These are phyloP conservation scores for Cairina moschata DNA, from an alignment of 2,113 vertebrate genomes.

Conservation along the genomic window DNA sequence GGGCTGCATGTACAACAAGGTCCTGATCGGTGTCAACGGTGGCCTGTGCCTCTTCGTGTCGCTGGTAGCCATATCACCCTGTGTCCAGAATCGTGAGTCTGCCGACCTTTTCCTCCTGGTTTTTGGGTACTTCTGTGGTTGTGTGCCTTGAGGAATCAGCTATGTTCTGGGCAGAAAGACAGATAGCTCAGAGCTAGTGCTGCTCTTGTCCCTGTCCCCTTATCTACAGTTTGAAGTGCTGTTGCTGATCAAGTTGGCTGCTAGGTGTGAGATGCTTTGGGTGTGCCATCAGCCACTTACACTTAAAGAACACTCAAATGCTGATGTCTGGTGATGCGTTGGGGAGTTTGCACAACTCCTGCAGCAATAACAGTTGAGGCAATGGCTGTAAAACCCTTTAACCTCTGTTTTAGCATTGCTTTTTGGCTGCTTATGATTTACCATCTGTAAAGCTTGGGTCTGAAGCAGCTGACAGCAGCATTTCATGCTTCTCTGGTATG, in stretches of 20 bases:
- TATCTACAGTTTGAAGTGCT: background rate
- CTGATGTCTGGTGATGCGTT: background rate
- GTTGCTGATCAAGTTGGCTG: background rate
- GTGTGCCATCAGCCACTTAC: background rate
- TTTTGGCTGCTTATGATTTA: background rate
- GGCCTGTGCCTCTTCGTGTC: constrained; percentile 91
- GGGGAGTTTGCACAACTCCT: background rate
- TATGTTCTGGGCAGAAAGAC: background rate
- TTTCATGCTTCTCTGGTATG: background rate
- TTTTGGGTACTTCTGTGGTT: background rate
- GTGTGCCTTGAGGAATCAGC: background rate
- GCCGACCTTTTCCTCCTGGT: background rate
- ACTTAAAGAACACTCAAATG: background rate
- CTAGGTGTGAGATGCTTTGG: background rate
- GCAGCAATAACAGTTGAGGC: background rate
- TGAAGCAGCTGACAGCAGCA: background rate
- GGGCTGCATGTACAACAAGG: constrained; percentile 90
- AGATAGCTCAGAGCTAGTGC: background rate
- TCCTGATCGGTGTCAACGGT: constrained; percentile 89
- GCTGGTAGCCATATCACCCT: constrained; percentile 89
- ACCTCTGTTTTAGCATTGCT: background rate
- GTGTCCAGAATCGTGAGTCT: constrained; percentile 90
- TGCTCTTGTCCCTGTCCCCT: background rate
- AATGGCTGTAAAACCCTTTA: background rate
- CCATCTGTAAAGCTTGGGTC: background rate